Evolutionary conservation across 2,888 invertebrate genomes (phyloP).

Genomic region (Thyatira batis): DNA sequence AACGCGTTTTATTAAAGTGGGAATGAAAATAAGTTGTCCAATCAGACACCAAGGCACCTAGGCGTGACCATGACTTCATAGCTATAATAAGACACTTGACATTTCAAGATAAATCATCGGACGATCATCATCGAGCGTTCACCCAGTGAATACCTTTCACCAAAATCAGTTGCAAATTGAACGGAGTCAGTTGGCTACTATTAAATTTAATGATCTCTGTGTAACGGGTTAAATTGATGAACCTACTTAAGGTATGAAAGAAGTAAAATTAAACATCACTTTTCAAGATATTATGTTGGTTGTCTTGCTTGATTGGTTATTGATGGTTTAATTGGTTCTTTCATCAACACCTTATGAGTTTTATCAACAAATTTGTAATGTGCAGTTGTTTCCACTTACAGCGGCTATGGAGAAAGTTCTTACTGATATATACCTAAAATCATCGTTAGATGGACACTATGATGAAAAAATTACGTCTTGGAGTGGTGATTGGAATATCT

Average conservation of each 20-base stretch:
- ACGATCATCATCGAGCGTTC: slow-evolving; percentile 34
- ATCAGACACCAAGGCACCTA: not conserved
- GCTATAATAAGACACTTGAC: slow-evolving; percentile 38
- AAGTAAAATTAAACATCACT: slow-evolving; percentile 1
- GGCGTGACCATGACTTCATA: slow-evolving; percentile 30
- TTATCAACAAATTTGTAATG: not conserved
- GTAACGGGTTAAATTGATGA: slow-evolving; percentile 21
- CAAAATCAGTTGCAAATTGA: slow-evolving; percentile 44
- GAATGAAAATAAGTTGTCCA: not conserved
- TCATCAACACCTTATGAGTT: not conserved
- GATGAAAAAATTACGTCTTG: too few relatives aligned
- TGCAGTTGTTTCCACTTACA: too few relatives aligned
- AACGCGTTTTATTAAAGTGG: not conserved
- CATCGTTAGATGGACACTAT: too few relatives aligned
- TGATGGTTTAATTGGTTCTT: not conserved
- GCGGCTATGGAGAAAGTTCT: not conserved
- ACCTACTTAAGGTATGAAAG: slow-evolving; percentile 20
- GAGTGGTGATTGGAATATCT: too few relatives aligned
- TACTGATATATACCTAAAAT: too few relatives aligned
- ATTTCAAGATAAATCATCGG: slow-evolving; percentile 37
- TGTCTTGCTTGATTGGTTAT: not conserved
- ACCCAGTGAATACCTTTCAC: slow-evolving; percentile 51
- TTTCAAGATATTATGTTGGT: not conserved
- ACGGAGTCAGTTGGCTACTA: slow-evolving; percentile 31
- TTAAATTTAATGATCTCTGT: slow-evolving; percentile 45